A percentile compares a stretch with the other conserved stretches of the same genome.
phyloP scores from a whole-genome alignment of 2,113 vertebrate species.

The Typhlomys cinereus region DNA sequence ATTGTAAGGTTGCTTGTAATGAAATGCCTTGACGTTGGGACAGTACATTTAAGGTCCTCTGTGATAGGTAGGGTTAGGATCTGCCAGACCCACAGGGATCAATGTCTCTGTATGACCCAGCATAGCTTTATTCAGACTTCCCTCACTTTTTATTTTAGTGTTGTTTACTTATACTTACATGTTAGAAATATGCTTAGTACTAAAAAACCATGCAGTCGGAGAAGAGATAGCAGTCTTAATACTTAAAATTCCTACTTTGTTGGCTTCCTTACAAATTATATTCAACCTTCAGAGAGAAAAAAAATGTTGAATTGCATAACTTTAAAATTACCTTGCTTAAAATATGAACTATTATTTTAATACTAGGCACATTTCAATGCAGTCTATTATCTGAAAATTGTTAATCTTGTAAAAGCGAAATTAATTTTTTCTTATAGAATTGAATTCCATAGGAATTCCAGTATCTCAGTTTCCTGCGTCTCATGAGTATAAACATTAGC shows the following conservation, averaged over 20 bases:
- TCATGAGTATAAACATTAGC: background rate
- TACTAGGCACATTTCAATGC: background rate
- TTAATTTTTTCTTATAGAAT: background rate
- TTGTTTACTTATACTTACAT: background rate
- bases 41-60: accelerated
- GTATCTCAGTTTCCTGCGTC: background rate
- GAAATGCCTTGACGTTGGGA: background rate
- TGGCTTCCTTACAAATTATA: background rate
- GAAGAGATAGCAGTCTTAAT: background rate
- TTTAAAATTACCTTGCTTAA: constrained; percentile 20
- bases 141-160: background rate
- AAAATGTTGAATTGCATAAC: background rate
- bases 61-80: background rate
- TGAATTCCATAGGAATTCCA: background rate
- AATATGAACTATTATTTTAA: constrained; percentile 4
- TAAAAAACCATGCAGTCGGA: background rate
- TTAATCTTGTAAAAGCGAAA: constrained; percentile 39
- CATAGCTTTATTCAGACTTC: background rate
- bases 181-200: background rate
- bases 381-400: constrained; percentile 9
- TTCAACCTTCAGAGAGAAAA: background rate
- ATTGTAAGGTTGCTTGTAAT: background rate
- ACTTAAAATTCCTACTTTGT: constrained; percentile 2
- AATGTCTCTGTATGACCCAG: accelerated
- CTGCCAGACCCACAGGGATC: background rate